These are phyloP conservation scores for Mylabris phalerata DNA, from an alignment of 1,140 invertebrate species.

Conservation along the genomic window DNA sequence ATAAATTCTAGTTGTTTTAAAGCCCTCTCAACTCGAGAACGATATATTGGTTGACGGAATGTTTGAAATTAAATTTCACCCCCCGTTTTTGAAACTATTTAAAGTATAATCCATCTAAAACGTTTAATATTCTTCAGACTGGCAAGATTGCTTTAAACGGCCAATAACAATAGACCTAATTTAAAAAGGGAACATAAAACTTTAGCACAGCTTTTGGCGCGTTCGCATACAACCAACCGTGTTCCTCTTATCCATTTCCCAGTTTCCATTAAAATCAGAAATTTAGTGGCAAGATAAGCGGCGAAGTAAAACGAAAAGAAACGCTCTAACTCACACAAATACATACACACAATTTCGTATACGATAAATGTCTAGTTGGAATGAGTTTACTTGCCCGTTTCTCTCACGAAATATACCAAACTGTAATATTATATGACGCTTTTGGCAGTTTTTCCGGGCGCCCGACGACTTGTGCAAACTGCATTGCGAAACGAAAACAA, in stretches of 20 bases:
- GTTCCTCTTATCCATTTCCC: constrained; percentile 7
- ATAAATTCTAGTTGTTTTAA: too few species aligned
- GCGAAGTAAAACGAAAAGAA: constrained; percentile 40
- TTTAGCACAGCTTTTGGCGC: constrained; percentile 34
- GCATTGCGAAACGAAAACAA: constrained; percentile 37
- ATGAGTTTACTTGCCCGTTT: constrained; percentile 37
- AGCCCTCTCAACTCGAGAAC: too few species aligned
- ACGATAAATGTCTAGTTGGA: constrained; percentile 33
- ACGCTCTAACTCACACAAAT: constrained; percentile 39
- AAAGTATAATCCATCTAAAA: constrained; percentile 31
- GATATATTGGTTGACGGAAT: constrained; percentile 9
- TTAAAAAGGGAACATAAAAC: constrained; percentile 34
- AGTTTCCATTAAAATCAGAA: constrained; percentile 39
- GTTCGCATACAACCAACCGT: constrained; percentile 21
- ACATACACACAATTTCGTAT: too few species aligned
- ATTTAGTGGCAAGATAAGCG: constrained; percentile 40
- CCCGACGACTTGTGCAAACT: constrained; percentile 29
- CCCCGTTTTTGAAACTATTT: constrained; percentile 6
- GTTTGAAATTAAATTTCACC: constrained; percentile 25
- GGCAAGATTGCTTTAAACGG: constrained; percentile 34
- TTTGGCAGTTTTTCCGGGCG: constrained; percentile 28
- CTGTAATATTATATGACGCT: constrained; percentile 34
- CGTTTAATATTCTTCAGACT: constrained; percentile 33
- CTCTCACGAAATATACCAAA: constrained; percentile 30
- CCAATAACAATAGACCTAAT: constrained; percentile 37